phyloP scores from a whole-genome alignment of 2,797 vertebrate species.

The Anabacerthia variegaticeps region DNA sequence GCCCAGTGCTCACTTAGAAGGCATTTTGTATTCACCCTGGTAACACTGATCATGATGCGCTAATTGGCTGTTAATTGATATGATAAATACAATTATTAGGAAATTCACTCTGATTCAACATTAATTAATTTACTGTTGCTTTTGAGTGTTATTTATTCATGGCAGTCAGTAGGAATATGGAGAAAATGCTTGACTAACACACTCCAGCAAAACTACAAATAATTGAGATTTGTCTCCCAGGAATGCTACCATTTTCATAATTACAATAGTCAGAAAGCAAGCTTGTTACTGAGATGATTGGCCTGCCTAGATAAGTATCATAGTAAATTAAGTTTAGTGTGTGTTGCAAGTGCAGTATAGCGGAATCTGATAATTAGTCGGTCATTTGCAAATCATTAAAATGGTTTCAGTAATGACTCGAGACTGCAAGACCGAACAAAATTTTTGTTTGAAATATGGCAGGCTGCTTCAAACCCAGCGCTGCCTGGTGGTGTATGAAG shows the following conservation, averaged over 20 bases:
- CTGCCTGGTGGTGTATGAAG: background rate
- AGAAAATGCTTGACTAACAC: constrained; percentile 42
- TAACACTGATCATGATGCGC: constrained; percentile 7
- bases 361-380: background rate
- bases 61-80: constrained; percentile 75
- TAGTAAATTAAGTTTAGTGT: constrained; percentile 37
- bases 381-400: constrained; percentile 58
- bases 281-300: constrained; percentile 47
- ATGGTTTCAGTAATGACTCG: constrained; percentile 2
- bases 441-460: background rate
- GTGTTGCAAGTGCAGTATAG: background rate
- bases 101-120: constrained; percentile 66
- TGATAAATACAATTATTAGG: constrained; percentile 70
- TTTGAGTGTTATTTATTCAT: constrained; percentile 67
- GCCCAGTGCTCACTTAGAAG: constrained; percentile 8
- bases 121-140: constrained; percentile 76
- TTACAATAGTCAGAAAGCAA: constrained; percentile 60
- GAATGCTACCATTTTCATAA: constrained; percentile 59
- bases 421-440: background rate
- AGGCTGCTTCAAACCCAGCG: background rate
- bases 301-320: constrained; percentile 6
- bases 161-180: constrained; percentile 53
- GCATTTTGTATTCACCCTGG: constrained; percentile 56
- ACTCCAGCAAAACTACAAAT: constrained; percentile 71
- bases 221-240: constrained; percentile 70